Evolutionary conservation across 2,797 vertebrate species (phyloP).

Genomic region (Aphelocoma californica): DNA sequence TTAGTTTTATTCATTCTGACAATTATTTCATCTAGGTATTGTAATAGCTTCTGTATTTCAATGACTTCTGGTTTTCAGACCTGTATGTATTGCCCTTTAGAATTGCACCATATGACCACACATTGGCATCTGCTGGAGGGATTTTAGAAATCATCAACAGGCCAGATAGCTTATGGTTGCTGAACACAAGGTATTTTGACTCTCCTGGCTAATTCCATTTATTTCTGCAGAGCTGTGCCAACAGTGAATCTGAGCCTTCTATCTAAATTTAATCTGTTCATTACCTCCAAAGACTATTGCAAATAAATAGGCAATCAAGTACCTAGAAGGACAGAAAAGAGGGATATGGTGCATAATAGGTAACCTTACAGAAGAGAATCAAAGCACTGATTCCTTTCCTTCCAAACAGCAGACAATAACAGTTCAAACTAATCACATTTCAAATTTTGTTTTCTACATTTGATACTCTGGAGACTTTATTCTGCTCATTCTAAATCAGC

Average conservation of each 20-base stretch:
- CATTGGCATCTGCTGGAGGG: background rate
- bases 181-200: slow-evolving; percentile 47
- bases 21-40: background rate
- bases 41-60: background rate
- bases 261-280: slow-evolving; percentile 63
- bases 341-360: background rate
- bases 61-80: background rate
- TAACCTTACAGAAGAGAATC: slow-evolving; percentile 19
- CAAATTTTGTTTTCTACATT: slow-evolving; percentile 38
- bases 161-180: background rate
- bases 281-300: slow-evolving; percentile 52
- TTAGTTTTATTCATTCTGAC: background rate
- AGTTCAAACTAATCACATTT: slow-evolving; percentile 26
- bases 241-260: slow-evolving; percentile 33
- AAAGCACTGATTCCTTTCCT: slow-evolving; percentile 47
- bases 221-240: slow-evolving; percentile 37
- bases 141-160: slow-evolving; percentile 17
- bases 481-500: background rate
- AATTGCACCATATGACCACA: background rate
- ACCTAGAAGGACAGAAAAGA: slow-evolving; percentile 33
- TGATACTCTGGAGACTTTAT: slow-evolving; percentile 19
- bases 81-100: background rate
- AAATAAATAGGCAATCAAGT: slow-evolving; percentile 60
- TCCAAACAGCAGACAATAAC: slow-evolving; percentile 36
- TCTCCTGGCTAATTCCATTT: slow-evolving; percentile 46